These are phyloP conservation scores for Lemur catta DNA, from an alignment of 2,797 vertebrate genomes.

Conservation along the genomic window DNA sequence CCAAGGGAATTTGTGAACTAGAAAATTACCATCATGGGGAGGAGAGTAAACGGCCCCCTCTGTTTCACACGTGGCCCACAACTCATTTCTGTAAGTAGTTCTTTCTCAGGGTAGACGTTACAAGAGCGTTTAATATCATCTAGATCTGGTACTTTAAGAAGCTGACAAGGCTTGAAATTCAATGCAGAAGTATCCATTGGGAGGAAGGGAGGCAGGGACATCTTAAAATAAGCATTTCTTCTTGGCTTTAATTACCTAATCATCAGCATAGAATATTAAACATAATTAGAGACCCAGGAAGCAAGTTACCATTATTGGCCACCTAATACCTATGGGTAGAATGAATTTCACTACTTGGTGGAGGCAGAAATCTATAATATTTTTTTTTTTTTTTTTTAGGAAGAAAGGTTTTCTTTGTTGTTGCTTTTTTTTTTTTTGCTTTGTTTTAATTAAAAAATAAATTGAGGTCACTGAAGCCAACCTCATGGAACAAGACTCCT, in stretches of 20 bases:
- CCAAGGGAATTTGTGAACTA: slow-evolving; percentile 90
- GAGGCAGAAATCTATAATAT: not conserved
- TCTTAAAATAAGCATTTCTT: not conserved
- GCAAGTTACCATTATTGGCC: not conserved
- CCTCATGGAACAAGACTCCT: not conserved
- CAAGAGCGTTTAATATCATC: not conserved
- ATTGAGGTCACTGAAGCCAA: not conserved
- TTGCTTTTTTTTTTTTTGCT: not conserved
- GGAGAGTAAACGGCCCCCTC: slow-evolving; percentile 77
- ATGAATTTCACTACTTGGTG: too few relatives aligned
- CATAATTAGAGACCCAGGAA: not conserved
- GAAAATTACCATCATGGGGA: slow-evolving; percentile 87
- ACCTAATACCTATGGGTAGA: not conserved
- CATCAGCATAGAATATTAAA: not conserved
- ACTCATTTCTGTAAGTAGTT: slow-evolving; percentile 89
- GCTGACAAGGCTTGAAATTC: not conserved
- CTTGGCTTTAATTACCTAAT: not conserved
- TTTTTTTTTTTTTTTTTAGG: not conserved
- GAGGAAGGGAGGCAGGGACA: not conserved
- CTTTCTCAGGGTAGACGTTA: not conserved
- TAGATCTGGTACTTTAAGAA: not conserved
- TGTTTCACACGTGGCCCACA: slow-evolving; percentile 93
- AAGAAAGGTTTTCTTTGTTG: not conserved
- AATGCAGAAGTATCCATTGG: not conserved
- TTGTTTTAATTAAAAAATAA: slow-evolving; percentile 7